Evolutionary conservation across 2,888 invertebrate genomes (phyloP), one percentile per base, ranked within the genome.

Genomic region (Synanthedon tipuliformis): DNA sequence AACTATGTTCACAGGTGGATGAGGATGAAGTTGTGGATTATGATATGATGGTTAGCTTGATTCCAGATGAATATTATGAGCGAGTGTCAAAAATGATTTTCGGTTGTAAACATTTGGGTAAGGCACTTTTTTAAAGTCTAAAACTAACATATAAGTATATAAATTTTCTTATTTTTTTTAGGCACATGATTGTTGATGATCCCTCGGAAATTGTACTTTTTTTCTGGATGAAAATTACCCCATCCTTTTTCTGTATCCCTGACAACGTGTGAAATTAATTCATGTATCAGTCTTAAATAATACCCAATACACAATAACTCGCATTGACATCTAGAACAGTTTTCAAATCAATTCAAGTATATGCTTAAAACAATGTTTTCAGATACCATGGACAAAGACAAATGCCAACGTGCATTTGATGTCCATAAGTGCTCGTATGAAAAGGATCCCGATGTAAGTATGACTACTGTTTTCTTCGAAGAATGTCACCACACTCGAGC

Each of bases 351-450:
- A 34, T 2, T 34, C 34, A 34, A 34, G 34, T 34, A 34, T 8
- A 34, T 34, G 34, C 10, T 10, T 34, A 34, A 34, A 45, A 13
- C 8, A 45, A 45, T 50, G 50, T 53, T 73, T 75, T 51, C 63
- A 87, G 88, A 87, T 65, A 73, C 77, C 11, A 71, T 72, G 3
- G 81, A 73, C 48, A 87, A 86, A 65, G 73, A 81, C 23, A 78
- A 70, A 61, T 88, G 86, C 57, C 82, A 87, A 62, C 75, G 78
- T 61, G 76, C 82, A 7, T 88, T 82, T 61, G 86, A 87, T 50
- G 81, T 88, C 27, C 88, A 88, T 59, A 80, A 77, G 71, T 88
- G 88, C 63, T 78, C 78, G 0, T 88, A 87, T 59, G 69, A 68
- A 57, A 73, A 71, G 56, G 85, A 87, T 60, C 87, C 88, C 23